Conservation (phyloP, 2,113 vertebrate species). For the Puffinus mauretanicus region DNA sequence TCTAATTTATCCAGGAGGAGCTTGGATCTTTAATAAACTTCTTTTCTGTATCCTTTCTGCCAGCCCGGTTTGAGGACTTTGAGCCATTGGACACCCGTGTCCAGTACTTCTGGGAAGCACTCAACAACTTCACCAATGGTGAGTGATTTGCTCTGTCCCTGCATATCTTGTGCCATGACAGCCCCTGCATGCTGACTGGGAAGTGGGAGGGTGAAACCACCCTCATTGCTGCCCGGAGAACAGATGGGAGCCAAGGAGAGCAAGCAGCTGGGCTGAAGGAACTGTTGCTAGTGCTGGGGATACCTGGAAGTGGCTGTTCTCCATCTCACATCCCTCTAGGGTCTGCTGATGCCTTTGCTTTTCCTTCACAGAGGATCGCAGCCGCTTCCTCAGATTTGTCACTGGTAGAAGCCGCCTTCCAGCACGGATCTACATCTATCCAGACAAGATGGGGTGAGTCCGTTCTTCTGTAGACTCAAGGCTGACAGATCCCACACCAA, state of each 20-base stretch:
- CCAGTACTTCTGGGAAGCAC: slow-evolving; percentile 95
- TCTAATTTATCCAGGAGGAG: not conserved
- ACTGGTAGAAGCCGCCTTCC: slow-evolving; percentile 96
- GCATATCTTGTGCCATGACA: not conserved
- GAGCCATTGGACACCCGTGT: slow-evolving; percentile 87
- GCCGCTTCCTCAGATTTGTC: slow-evolving; percentile 95
- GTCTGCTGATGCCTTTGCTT: not conserved
- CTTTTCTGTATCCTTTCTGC: not conserved
- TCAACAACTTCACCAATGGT: slow-evolving; percentile 98
- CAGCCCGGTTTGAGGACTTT: slow-evolving; percentile 94
- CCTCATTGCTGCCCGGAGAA: not conserved
- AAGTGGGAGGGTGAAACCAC: not conserved
- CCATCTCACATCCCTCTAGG: not conserved
- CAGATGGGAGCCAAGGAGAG: not conserved
- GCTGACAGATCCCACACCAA: not conserved
- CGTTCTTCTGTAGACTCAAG: not conserved
- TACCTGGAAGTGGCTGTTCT: not conserved
- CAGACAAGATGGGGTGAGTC: slow-evolving; percentile 91
- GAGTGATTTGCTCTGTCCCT: slow-evolving; percentile 14
- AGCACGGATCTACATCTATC: slow-evolving; percentile 93
- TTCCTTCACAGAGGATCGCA: slow-evolving; percentile 89
- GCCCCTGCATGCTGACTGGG: not conserved
- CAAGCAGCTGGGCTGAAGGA: not conserved
- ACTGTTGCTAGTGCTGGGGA: not conserved
- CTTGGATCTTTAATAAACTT: not conserved